Base-by-base conservation (phyloP, 2,888 invertebrate species). In the Zaprionus obscuricornis region DNA sequence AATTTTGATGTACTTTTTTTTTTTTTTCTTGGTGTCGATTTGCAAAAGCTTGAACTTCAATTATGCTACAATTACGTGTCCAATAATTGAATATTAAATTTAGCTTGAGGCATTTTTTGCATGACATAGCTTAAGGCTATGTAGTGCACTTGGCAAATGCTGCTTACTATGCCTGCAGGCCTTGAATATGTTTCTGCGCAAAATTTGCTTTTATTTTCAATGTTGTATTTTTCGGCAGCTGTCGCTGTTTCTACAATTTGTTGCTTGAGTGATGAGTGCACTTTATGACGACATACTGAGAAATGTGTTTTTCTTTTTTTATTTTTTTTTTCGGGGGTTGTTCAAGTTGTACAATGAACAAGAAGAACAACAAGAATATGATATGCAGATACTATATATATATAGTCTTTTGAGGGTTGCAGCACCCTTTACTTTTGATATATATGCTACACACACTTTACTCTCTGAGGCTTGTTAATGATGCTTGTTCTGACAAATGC, bases 401-500 rank as follows among this genome's bases (percentile, higher is more conserved):
- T 17, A 33, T 22, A 18, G 18, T 51, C 26, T 36, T 42, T 63
- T 3, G 54, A 63, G 68, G 70, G 69, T 70, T 34, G 34, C 34
- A 34, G 72, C 66, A 72, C 66, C 68, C 68, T 51, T 71, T 13
- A 6, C 34, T 34, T 33, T 42, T 29, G 20, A 45, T 54, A 37
- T 13, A 54, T 52, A 20, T 22, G 65, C 29, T 20, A 57, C n/a
- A 20, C 31, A 16, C 7, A 34, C 36, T 16, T 10, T 29, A 8
- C 27, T 29, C 6, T 3, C 0, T 10, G 29, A 27, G 11, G n/a
- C 22, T 13, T 68, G 62, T 83, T 84, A 81, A 78, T 81, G 77
- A 84, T 81, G 85, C 77, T 84, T n/a, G n/a, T n/a, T 76, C 57
- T 69, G 66, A 27, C 76, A 65, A 72, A 83, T 59, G 58, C 49